Conservation (phyloP, 2,797 vertebrate species). For the Parauchenoglanis punctatus region DNA sequence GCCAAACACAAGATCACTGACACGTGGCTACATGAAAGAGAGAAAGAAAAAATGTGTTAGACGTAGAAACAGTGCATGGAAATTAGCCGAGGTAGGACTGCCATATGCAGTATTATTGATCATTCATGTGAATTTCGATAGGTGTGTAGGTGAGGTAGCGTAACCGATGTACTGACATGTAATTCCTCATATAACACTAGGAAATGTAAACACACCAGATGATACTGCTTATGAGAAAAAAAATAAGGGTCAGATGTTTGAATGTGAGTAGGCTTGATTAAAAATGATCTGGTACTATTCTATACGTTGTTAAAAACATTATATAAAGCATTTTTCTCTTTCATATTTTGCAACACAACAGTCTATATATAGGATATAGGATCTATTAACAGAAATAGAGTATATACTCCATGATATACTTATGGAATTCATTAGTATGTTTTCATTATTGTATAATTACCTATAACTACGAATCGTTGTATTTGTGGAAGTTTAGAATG, state of each 20-base stretch:
- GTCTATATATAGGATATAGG: too few relatives aligned
- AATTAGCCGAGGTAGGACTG: not conserved
- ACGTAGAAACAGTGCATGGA: not conserved
- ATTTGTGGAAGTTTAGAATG: too few relatives aligned
- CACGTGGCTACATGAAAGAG: not conserved
- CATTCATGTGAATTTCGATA: not conserved
- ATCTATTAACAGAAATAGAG: too few relatives aligned
- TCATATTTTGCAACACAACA: not conserved
- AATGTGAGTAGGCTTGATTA: not conserved
- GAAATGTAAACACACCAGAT: not conserved
- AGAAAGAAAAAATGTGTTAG: not conserved
- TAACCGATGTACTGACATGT: not conserved
- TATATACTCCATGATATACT: too few relatives aligned
- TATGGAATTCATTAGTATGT: too few relatives aligned
- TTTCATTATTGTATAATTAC: too few relatives aligned
- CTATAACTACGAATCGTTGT: too few relatives aligned
- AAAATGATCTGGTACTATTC: not conserved
- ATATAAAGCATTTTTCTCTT: not conserved
- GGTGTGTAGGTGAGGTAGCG: not conserved
- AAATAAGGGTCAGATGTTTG: not conserved
- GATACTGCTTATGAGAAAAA: not conserved
- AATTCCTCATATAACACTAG: not conserved
- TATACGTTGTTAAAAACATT: not conserved
- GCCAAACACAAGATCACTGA: conserved; percentile 13
- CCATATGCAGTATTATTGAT: not conserved